Evolutionary conservation across 2,113 vertebrate species (phyloP), one percentile per base, ranked within the genome.

Genomic region (Callocephalon fimbriatum): DNA sequence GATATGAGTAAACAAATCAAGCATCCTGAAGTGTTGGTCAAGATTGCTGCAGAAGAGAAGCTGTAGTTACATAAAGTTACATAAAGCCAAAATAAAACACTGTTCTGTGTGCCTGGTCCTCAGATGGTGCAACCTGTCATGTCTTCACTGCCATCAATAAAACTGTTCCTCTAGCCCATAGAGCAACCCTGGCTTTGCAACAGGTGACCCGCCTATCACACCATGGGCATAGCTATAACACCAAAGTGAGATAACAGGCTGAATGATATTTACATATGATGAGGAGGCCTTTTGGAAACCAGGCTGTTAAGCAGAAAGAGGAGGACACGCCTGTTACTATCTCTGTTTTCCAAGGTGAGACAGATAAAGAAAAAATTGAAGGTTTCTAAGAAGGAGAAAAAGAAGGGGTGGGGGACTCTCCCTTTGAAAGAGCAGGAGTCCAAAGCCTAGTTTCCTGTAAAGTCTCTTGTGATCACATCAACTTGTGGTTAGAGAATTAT

Each of bases 301-400:
- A 32, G 62, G 37, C 54, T 88, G 80, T 75, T 76, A 87, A 93
- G 77, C n/a, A 95, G 90, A 94, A 94, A 86, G 77, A 88, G 91
- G 75, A 96, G 88, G 78, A 91, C 85, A 88, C 50, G 94, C 68
- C 31, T 93, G 74, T 86, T 97, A 45, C 77, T 95, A 37, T 95
- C 94, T 92, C 87, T 93, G 90, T 95, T 97, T 96, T 83, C 70
- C 78, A 95, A 92, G 88, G 78, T 95, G 98, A 98, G 88, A 95
- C 72, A 95, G 29, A 45, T 91, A 94, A 29, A 96, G 78, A 54
- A 88, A 90, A 93, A 81, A 20, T 4, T 51, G 71, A 91, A 83
- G 75, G 80, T 86, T 96, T 97, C 91, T 95, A 93, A 89, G 85
- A 96, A 96, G 77, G 85, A 96, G 92, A 86, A 94, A 86, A 79